Percentiles rank a stretch among this genome's conserved stretches.
Evolutionary conservation across 2,888 invertebrate species (phyloP).

Genomic region (Heliconius erato): DNA sequence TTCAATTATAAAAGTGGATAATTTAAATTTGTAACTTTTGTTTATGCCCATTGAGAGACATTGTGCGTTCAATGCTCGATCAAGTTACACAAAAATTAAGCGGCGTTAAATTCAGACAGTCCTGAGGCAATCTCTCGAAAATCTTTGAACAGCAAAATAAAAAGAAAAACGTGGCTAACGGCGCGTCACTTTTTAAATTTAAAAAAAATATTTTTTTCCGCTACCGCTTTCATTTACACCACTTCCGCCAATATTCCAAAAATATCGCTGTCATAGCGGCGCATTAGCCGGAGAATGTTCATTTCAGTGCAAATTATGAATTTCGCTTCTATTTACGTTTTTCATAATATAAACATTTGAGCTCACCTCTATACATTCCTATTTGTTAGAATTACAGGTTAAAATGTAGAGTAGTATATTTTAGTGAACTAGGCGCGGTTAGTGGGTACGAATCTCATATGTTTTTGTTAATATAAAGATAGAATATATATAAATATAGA

Average conservation of each 20-base stretch:
- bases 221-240: slow-evolving; percentile 21
- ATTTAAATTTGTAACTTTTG: too few species aligned
- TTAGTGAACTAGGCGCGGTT: neutral
- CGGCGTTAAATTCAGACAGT: too few species aligned
- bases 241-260: slow-evolving; percentile 40
- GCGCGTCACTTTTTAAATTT: too few species aligned
- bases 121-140: too few species aligned
- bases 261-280: slow-evolving; percentile 47
- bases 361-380: neutral
- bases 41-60: too few species aligned
- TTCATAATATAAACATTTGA: slow-evolving; percentile 26
- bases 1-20: too few species aligned
- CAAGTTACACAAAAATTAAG: too few species aligned
- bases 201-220: neutral
- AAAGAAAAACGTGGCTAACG: too few species aligned
- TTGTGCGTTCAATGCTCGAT: too few species aligned
- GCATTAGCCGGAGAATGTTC: slow-evolving; percentile 35
- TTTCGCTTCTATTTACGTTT: slow-evolving; percentile 47
- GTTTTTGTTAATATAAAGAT: neutral
- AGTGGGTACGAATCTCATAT: neutral
- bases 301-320: slow-evolving; percentile 45
- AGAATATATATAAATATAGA: too few species aligned
- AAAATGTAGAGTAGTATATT: neutral
- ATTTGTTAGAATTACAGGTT: neutral
- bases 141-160: too few species aligned